Conservation (phyloP, 2,888 invertebrate genomes). For the Galeopsomyia nigrocyanea region DNA sequence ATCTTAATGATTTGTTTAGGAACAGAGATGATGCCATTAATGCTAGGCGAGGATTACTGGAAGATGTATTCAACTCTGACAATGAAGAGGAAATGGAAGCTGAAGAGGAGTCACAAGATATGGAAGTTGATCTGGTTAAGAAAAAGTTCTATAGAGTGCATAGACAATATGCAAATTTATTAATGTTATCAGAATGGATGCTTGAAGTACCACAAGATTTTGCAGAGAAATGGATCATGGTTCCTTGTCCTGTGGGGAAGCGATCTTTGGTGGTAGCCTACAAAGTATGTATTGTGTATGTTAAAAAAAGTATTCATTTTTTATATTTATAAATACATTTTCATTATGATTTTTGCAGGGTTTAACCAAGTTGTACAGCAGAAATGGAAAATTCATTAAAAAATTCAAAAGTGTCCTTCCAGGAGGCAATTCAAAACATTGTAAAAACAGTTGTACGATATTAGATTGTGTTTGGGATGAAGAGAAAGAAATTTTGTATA, state of each 20-base stretch:
- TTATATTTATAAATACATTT: neutral
- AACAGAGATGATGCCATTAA: conserved; percentile 60
- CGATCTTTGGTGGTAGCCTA: conserved; percentile 86
- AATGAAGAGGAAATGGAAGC: conserved; percentile 52
- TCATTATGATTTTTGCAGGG: conserved; percentile 70
- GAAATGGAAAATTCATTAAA: conserved; percentile 71
- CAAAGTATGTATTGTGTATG: conserved; percentile 66
- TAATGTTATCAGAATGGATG: conserved; percentile 97
- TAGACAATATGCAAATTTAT: conserved; percentile 68
- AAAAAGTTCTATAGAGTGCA: conserved; percentile 45
- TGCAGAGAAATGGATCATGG: conserved; percentile 78
- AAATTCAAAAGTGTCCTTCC: conserved; percentile 76
- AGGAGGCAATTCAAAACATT: conserved; percentile 74
- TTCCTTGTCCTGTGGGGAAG: conserved; percentile 87
- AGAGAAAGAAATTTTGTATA: conserved; percentile 76
- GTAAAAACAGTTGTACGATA: conserved; percentile 73
- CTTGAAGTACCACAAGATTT: conserved; percentile 86
- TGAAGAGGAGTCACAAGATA: conserved; percentile 50
- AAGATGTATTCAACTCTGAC: conserved; percentile 57
- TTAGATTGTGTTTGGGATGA: conserved; percentile 87
- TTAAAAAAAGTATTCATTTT: too few relatives aligned
- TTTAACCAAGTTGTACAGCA: conserved; percentile 78
- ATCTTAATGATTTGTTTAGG: conserved; percentile 50
- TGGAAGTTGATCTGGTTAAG: conserved; percentile 49
- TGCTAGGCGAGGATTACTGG: conserved; percentile 69